A percentile compares a stretch with the other conserved stretches of the same genome.
Conservation (phyloP, 2,797 vertebrate species). For the Sebastes matsubarae region DNA sequence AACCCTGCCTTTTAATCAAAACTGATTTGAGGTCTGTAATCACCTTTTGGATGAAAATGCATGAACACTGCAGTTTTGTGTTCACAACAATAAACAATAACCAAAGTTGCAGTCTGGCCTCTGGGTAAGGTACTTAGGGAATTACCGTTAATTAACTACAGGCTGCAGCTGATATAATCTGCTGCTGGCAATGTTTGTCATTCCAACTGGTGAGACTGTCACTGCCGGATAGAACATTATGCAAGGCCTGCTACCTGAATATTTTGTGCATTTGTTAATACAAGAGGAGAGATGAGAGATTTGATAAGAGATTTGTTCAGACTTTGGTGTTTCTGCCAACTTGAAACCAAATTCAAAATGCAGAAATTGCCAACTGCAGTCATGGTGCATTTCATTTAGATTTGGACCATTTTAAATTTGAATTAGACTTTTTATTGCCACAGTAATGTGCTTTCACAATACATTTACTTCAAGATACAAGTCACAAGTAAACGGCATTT, state of each 20-base stretch:
- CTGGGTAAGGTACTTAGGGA: constrained; percentile 1
- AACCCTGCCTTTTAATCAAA: not conserved
- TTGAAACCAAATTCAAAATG: not conserved
- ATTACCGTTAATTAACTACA: constrained; percentile 25
- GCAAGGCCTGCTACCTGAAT: not conserved
- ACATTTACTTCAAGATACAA: not conserved
- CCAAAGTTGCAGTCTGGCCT: constrained; percentile 1
- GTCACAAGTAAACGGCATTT: not conserved
- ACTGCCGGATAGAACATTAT: not conserved
- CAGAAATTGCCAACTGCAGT: not conserved
- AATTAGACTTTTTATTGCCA: not conserved
- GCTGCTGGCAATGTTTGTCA: constrained; percentile 22
- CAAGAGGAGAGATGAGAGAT: not conserved
- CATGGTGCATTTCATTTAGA: not conserved
- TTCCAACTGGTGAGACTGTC: constrained; percentile 8
- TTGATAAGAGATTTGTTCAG: not conserved
- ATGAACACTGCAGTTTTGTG: constrained; percentile 6
- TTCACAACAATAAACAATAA: constrained; percentile 13
- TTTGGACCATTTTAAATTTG: not conserved
- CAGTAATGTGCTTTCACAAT: not conserved
- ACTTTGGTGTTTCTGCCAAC: not conserved
- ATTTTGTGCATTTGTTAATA: not conserved
- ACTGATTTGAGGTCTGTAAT: not conserved
- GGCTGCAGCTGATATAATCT: constrained; percentile 25
- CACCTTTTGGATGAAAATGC: not conserved